These are phyloP conservation scores for Auanema sp. DNA, from an alignment of 2,888 invertebrate genomes.

Conservation along the genomic window DNA sequence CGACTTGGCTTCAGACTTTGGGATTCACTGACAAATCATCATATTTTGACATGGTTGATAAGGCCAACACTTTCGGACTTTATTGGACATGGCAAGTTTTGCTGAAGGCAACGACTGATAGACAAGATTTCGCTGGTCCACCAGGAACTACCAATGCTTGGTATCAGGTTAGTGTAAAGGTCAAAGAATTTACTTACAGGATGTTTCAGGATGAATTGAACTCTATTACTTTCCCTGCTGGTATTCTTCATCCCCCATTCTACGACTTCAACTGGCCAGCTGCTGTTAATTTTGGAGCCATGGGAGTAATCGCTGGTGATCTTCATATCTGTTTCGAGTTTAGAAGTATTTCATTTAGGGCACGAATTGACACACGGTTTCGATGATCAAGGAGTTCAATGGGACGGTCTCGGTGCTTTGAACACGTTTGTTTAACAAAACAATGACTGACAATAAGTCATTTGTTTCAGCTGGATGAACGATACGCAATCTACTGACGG, in stretches of 20 bases:
- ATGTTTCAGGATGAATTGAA: slow-evolving; percentile 36
- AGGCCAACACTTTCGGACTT: slow-evolving; percentile 29
- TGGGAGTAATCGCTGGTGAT: slow-evolving; percentile 88
- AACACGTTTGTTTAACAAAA: not conserved
- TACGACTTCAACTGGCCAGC: slow-evolving; percentile 57
- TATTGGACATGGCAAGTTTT: slow-evolving; percentile 21
- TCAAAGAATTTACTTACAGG: not conserved
- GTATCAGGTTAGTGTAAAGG: slow-evolving; percentile 27
- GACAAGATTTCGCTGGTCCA: slow-evolving; percentile 41
- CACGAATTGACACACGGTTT: slow-evolving; percentile 95
- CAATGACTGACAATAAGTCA: too few species aligned
- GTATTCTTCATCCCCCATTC: slow-evolving; percentile 56
- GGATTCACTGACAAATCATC: slow-evolving; percentile 13
- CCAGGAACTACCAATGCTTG: slow-evolving; percentile 48
- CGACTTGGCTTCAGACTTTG: not conserved
- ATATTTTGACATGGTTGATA: slow-evolving; percentile 31
- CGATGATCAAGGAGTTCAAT: slow-evolving; percentile 73
- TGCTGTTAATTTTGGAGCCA: slow-evolving; percentile 77
- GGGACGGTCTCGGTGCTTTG: slow-evolving; percentile 51
- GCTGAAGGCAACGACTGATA: slow-evolving; percentile 22
- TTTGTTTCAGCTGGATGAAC: slow-evolving; percentile 47
- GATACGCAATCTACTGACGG: slow-evolving; percentile 32
- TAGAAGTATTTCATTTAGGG: slow-evolving; percentile 64
- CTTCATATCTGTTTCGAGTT: not conserved
- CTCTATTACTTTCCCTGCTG: slow-evolving; percentile 61